Evolutionary conservation across 2,113 vertebrate species (phyloP).

Genomic region (Taxidea taxus): DNA sequence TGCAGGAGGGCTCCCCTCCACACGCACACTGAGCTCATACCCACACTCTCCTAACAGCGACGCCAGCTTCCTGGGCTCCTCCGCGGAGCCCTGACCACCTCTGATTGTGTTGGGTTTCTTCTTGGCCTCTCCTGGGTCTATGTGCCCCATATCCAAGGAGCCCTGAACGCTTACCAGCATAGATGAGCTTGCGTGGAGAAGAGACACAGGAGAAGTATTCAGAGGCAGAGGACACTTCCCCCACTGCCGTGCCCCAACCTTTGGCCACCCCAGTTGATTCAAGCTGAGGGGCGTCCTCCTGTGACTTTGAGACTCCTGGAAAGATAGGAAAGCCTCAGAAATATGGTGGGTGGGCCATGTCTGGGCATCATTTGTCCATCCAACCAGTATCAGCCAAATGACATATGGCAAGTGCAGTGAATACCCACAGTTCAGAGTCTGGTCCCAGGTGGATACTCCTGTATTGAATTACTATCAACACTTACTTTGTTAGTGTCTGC

Average conservation of each 20-base stretch:
- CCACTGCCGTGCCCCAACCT: neutral
- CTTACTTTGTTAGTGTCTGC: neutral
- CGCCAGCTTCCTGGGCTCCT: neutral
- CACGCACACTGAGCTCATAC: neutral
- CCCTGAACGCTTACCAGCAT: neutral
- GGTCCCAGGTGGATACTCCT: neutral
- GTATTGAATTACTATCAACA: neutral
- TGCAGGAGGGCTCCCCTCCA: neutral
- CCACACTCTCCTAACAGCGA: fast-evolving
- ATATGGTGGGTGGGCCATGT: neutral
- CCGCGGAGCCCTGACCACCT: neutral
- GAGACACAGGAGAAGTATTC: constrained; percentile 67
- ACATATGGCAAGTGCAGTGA: neutral
- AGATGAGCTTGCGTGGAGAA: constrained; percentile 38
- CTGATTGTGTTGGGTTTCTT: neutral
- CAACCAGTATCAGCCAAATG: neutral
- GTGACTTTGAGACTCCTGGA: constrained; percentile 55
- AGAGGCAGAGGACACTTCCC: constrained; percentile 48
- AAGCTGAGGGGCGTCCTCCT: neutral
- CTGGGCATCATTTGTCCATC: neutral
- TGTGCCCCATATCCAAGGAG: neutral
- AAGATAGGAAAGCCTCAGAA: constrained; percentile 18
- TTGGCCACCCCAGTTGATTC: neutral
- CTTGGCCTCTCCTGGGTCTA: neutral
- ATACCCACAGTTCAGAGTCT: neutral